Percentiles rank a stretch among this genome's conserved stretches.
phyloP scores from a whole-genome alignment of 2,113 vertebrate species.

The Bothrops jararaca region DNA sequence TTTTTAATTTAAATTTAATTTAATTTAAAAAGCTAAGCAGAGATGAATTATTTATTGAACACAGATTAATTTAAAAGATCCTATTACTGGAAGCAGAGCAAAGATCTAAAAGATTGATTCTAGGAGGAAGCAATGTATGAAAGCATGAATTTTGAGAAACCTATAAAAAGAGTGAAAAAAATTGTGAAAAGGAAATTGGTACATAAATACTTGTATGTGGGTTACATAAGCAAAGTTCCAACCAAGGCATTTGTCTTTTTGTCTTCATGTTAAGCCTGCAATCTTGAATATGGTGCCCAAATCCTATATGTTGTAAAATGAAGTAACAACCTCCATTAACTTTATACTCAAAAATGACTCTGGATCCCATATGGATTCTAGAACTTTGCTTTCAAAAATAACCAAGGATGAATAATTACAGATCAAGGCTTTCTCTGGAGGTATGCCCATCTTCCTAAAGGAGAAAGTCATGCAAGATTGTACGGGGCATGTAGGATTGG shows the following conservation, averaged over 20 bases:
- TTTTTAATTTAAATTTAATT: neutral
- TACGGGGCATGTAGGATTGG: neutral
- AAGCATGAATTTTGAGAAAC: neutral
- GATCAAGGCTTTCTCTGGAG: neutral
- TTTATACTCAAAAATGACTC: neutral
- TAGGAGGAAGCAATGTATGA: neutral
- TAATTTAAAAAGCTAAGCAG: neutral
- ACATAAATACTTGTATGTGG: neutral
- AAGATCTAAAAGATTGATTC: neutral
- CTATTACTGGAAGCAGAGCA: neutral
- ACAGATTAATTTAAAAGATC: neutral
- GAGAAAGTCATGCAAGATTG: neutral
- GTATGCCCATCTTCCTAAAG: neutral
- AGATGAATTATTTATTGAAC: neutral
- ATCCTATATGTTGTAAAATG: neutral
- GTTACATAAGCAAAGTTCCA: neutral
- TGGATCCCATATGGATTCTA: neutral
- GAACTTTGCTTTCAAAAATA: neutral
- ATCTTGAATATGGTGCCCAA: neutral
- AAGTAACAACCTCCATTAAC: neutral
- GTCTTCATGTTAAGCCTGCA: neutral
- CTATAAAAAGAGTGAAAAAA: neutral
- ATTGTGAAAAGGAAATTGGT: neutral
- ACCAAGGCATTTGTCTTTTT: neutral
- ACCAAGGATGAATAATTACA: neutral